Percentiles rank a stretch among this genome's conserved stretches.
Conservation (phyloP, 2,888 invertebrate genomes). For the Tenthredo scrophulariae region DNA sequence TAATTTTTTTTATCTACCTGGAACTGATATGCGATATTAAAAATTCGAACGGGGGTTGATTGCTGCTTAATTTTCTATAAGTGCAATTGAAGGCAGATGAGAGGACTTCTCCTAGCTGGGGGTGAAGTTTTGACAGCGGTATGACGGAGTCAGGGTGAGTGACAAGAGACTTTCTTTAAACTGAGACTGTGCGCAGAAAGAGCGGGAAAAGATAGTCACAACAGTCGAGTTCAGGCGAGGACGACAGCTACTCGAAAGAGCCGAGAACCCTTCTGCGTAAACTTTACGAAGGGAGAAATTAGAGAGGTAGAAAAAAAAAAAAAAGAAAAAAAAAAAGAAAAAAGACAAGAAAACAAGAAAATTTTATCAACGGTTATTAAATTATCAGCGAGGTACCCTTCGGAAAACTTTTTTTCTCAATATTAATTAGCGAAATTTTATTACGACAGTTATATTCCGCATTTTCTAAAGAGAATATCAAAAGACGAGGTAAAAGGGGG, state of each 20-base stretch:
- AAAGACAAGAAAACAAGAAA: not conserved
- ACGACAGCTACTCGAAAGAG: constrained; percentile 24
- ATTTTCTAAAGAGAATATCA: not conserved
- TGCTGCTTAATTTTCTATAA: constrained; percentile 15
- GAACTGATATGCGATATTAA: not conserved
- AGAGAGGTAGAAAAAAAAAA: not conserved
- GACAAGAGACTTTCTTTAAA: constrained; percentile 24
- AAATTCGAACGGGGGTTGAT: not conserved
- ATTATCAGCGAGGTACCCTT: not conserved
- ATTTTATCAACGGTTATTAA: not conserved
- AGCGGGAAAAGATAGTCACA: constrained; percentile 17
- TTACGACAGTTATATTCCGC: not conserved
- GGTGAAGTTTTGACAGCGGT: constrained; percentile 16
- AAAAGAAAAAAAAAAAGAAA: not conserved
- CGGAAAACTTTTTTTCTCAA: not conserved
- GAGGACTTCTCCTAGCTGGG: not conserved
- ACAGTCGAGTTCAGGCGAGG: constrained; percentile 14
- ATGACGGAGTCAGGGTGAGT: constrained; percentile 8
- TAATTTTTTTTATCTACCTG: not conserved
- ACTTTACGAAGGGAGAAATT: constrained; percentile 15
- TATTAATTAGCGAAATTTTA: not conserved
- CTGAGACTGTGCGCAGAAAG: not conserved
- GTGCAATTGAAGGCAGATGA: not conserved
- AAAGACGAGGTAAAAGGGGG: not conserved
- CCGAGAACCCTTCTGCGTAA: constrained; percentile 34